Percentiles rank a stretch among this genome's conserved stretches.
phyloP scores from a whole-genome alignment of 2,113 vertebrate species.

The Mus spicilegus region DNA sequence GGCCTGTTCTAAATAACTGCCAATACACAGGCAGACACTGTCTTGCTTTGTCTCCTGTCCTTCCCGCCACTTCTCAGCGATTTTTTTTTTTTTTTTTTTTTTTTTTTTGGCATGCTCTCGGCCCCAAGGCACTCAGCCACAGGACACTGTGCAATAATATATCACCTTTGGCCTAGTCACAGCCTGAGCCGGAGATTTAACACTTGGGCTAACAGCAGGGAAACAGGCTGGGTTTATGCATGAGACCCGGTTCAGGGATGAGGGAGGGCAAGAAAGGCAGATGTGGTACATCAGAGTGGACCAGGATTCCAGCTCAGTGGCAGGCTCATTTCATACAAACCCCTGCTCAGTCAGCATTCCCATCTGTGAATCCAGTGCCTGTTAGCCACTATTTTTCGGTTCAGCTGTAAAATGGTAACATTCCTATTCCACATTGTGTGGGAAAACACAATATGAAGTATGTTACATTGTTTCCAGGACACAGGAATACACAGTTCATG shows the following conservation, averaged over 20 bases:
- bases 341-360: background rate
- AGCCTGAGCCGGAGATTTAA: background rate
- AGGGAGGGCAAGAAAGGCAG: no score
- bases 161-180: background rate
- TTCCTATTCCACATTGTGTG: background rate
- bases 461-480: slow-evolving; percentile 7
- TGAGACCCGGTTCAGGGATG: background rate
- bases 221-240: background rate
- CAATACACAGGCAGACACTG: slow-evolving; percentile 66
- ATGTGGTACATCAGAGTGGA: background rate
- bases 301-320: background rate
- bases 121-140: background rate
- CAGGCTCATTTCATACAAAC: background rate
- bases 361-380: background rate
- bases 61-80: background rate
- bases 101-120: slow-evolving; percentile 14
- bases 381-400: background rate
- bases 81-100: background rate
- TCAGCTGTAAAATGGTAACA: background rate
- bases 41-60: slow-evolving; percentile 49
- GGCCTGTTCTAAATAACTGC: slow-evolving; percentile 81
- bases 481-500: slow-evolving; percentile 55
- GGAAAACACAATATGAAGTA: background rate
- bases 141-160: background rate
- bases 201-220: background rate